Base-by-base conservation (phyloP, 2,888 invertebrate species). In the Eupithecia insigniata region DNA sequence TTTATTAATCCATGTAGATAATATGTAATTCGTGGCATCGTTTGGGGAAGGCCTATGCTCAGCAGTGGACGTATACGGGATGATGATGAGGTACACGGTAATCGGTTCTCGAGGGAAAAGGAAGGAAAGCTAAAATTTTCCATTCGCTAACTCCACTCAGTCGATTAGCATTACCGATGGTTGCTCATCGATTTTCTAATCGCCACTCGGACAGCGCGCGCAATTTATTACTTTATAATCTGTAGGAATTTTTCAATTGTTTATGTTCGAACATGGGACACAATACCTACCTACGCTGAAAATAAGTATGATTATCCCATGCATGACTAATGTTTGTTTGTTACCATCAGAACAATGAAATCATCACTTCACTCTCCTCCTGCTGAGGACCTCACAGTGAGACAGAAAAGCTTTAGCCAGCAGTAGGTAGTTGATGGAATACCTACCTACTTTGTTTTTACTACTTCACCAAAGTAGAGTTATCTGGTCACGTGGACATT, bases 151-250 rank as follows among this genome's bases (percentile, higher is more conserved):
- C 66, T 70, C 71, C 70, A 70, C 65, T 74, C 39, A 70, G 62
- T 51, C 14, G 69, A 73, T 71, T 39, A 65, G 55, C 61, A 69
- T 68, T 39, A 67, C 65, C 67, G 66, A 66, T 66, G 55, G 28
- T 43, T 8, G 68, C 46, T 32, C 69, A 76, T 77, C 74, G 77
- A 77, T 77, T 71, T 72, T 70, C 67, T 73, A 76, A 73, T 73
- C 60, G 68, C 66, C 55, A 67, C 34, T 43, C 68, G 65, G 32
- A 60, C 61, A 66, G 67, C 28, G 51, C 69, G 60, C 58, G 66
- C 67, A 69, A 70, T 72, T 73, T 67, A 68, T 69, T 62, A 77
- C 71, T 34, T 61, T 51, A 22, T 22, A 22, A 51, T 51, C 46
- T 51, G 22, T n/a, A 10, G 22, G 46, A 22, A 3, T 22, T 10